Evolutionary conservation across 1,140 invertebrate species (phyloP).

Genomic region (Ceratosolen fusciceps): DNA sequence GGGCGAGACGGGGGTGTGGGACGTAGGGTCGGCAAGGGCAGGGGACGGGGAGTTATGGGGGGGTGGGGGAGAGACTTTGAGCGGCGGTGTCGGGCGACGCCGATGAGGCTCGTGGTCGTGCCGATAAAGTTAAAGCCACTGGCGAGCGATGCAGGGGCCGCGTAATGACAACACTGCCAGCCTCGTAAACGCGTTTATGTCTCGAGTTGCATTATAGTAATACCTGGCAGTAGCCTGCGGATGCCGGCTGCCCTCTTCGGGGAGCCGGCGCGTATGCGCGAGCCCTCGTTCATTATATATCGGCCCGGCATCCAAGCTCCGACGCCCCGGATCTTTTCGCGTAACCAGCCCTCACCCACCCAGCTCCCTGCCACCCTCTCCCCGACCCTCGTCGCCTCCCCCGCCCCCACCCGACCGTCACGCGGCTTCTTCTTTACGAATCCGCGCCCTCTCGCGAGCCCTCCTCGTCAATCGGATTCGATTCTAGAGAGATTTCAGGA

Average conservation of each 20-base stretch:
- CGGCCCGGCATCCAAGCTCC: too few species aligned
- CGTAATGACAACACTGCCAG: slow-evolving; percentile 71
- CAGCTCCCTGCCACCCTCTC: neutral
- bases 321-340: neutral
- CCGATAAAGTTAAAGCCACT: slow-evolving; percentile 70
- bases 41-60: slow-evolving; percentile 20
- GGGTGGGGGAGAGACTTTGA: slow-evolving; percentile 15
- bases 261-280: slow-evolving; percentile 25
- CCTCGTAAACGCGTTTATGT: slow-evolving; percentile 72
- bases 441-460: too few species aligned
- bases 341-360: neutral
- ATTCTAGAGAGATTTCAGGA: too few species aligned
- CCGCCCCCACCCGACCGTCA: neutral
- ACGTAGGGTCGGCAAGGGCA: slow-evolving; percentile 38
- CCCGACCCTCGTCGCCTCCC: neutral
- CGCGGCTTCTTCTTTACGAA: too few species aligned
- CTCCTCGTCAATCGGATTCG: too few species aligned
- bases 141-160: slow-evolving; percentile 66
- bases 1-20: slow-evolving; percentile 18
- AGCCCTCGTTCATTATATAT: slow-evolving; percentile 44
- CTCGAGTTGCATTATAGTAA: slow-evolving; percentile 71
- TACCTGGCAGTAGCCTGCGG: slow-evolving; percentile 64
- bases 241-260: slow-evolving; percentile 53
- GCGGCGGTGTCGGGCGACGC: slow-evolving; percentile 49
- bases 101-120: slow-evolving; percentile 58